Conservation (phyloP, 37 sponge, comb jelly and placozoan genomes). For the Oopsacas minuta region DNA sequence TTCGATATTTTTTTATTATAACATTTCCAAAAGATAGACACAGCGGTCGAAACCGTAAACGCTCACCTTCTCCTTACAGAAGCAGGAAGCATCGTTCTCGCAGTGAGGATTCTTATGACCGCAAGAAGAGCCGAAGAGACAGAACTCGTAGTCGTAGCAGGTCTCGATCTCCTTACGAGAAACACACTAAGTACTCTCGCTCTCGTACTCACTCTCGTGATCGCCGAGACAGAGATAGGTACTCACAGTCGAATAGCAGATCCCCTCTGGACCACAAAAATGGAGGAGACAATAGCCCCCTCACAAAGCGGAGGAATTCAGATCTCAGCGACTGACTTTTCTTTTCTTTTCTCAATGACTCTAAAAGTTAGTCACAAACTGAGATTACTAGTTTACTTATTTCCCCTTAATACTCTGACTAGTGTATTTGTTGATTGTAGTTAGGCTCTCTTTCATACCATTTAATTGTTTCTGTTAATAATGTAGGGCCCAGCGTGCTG, state of each 20-base stretch:
- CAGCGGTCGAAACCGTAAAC: background rate
- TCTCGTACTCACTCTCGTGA: background rate
- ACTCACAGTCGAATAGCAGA: background rate
- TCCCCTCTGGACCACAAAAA: slow-evolving; percentile 9
- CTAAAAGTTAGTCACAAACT: background rate
- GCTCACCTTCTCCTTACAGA: background rate
- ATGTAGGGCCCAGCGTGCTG: background rate
- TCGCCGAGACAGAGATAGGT: background rate
- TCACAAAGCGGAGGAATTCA: background rate
- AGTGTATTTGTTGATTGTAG: background rate
- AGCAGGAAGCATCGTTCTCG: background rate
- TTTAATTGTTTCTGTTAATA: background rate
- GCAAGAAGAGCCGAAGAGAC: background rate
- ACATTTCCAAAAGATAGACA: too few relatives aligned
- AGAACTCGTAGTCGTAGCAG: background rate
- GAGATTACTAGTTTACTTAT: background rate
- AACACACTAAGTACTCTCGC: background rate
- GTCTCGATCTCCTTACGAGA: background rate
- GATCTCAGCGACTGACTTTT: background rate
- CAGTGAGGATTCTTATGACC: background rate
- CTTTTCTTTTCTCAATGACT: too few relatives aligned
- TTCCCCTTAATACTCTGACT: background rate
- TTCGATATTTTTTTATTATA: too few relatives aligned
- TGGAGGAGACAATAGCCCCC: background rate
- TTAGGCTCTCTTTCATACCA: background rate